Evolutionary conservation across 2,888 invertebrate genomes (phyloP).

Genomic region (Agonopterix alstromeriana): DNA sequence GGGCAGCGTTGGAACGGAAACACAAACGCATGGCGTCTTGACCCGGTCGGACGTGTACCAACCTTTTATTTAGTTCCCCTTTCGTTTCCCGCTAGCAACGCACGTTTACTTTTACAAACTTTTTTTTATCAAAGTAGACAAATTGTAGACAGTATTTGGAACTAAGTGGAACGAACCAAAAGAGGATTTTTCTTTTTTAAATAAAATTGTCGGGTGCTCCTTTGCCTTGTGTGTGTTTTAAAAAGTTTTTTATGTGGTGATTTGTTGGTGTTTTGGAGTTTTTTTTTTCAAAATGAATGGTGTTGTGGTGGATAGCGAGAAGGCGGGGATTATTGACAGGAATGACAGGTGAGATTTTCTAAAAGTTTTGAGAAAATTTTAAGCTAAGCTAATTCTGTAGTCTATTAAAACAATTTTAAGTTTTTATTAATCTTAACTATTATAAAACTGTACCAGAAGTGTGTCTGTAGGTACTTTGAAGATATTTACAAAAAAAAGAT

Average conservation of each 20-base stretch:
- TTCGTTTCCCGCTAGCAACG: conserved; percentile 14
- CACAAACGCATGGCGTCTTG: conserved; percentile 36
- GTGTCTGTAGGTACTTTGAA: too few relatives aligned
- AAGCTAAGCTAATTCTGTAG: too few relatives aligned
- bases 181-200: neutral
- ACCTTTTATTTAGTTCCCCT: conserved; percentile 19
- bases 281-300: conserved; percentile 5
- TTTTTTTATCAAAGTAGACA: neutral
- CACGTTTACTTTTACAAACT: conserved; percentile 10
- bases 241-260: neutral
- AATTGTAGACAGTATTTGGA: too few relatives aligned
- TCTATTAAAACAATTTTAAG: too few relatives aligned
- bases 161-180: too few relatives aligned
- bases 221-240: too few relatives aligned
- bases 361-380: too few relatives aligned
- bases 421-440: too few relatives aligned
- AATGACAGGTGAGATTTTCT: conserved; percentile 23
- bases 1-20: conserved; percentile 16
- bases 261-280: conserved; percentile 16
- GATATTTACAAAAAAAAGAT: too few relatives aligned
- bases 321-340: conserved; percentile 38
- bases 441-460: too few relatives aligned
- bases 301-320: conserved; percentile 15
- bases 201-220: too few relatives aligned
- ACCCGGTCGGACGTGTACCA: conserved; percentile 22